Evolutionary conservation across 2,888 invertebrate genomes (phyloP).

Genomic region (Siphlonurus alternatus): DNA sequence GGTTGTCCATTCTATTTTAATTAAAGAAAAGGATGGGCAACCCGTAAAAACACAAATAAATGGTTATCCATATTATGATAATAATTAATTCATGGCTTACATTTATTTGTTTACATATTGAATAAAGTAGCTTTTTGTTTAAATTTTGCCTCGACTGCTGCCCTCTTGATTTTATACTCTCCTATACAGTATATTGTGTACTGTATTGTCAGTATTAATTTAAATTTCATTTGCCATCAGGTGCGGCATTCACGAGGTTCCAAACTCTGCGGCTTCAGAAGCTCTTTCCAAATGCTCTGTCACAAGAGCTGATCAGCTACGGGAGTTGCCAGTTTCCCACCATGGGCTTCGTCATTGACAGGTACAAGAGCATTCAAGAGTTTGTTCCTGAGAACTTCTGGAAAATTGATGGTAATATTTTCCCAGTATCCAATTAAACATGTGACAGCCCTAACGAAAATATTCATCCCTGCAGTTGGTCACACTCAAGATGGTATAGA

Average conservation of each 20-base stretch:
- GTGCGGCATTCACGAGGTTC: conserved; percentile 94
- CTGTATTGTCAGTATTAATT: background rate
- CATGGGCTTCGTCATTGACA: conserved; percentile 98
- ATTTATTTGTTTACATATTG: too few relatives aligned
- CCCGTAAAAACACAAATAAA: too few relatives aligned
- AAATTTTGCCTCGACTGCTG: too few relatives aligned
- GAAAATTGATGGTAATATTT: conserved; percentile 62
- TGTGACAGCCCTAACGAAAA: background rate
- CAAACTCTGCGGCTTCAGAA: conserved; percentile 82
- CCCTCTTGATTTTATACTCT: too few relatives aligned
- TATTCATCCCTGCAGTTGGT: conserved; percentile 38
- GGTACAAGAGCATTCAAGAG: conserved; percentile 78
- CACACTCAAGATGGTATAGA: conserved; percentile 57
- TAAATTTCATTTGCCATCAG: conserved; percentile 27
- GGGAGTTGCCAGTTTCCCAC: conserved; percentile 99
- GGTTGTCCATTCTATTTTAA: too few relatives aligned
- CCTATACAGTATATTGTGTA: background rate
- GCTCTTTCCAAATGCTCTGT: conserved; percentile 54
- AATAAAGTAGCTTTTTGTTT: too few relatives aligned
- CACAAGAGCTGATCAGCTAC: conserved; percentile 80
- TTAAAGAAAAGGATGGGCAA: too few relatives aligned
- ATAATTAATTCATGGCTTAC: too few relatives aligned
- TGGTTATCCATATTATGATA: too few relatives aligned
- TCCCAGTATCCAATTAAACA: background rate
- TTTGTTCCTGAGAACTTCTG: conserved; percentile 92